A percentile compares a stretch with the other conserved stretches of the same genome.
phyloP scores from a whole-genome alignment of 2,113 vertebrate genomes.

The Ochotona princeps region DNA sequence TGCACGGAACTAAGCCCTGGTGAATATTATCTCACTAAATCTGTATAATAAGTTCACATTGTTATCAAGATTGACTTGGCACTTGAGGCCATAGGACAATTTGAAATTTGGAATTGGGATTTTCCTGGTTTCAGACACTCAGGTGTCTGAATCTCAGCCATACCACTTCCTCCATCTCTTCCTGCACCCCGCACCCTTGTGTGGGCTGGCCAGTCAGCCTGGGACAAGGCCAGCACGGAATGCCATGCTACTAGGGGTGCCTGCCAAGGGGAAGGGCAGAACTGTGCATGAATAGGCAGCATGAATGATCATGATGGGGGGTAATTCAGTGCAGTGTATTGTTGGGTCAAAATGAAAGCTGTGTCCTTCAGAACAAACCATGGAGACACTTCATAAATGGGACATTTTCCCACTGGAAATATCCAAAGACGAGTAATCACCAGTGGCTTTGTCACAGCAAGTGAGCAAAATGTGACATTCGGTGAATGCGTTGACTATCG shows the following conservation, averaged over 20 bases:
- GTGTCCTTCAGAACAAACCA: background rate
- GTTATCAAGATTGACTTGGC: background rate
- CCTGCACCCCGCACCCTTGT: background rate
- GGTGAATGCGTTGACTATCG: constrained; percentile 20
- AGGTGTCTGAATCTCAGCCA: background rate
- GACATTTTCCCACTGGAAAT: constrained; percentile 9
- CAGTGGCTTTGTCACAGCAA: background rate
- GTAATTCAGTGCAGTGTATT: background rate
- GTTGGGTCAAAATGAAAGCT: constrained; percentile 15
- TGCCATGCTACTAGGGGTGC: background rate
- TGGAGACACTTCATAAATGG: background rate
- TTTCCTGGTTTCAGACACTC: background rate
- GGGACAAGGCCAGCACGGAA: background rate
- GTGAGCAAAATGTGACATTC: constrained; percentile 42
- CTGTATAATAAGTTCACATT: background rate
- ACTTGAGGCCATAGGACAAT: background rate
- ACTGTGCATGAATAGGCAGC: background rate
- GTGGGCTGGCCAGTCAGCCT: background rate
- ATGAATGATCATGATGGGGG: background rate
- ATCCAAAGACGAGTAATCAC: background rate
- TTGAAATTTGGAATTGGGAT: background rate
- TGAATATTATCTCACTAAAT: background rate
- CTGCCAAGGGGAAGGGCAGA: constrained; percentile 13
- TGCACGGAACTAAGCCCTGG: background rate
- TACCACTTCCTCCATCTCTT: background rate